Evolutionary conservation across 2,888 invertebrate genomes (phyloP), one percentile per base, ranked within the genome.

Genomic region (Acleris emargana): DNA sequence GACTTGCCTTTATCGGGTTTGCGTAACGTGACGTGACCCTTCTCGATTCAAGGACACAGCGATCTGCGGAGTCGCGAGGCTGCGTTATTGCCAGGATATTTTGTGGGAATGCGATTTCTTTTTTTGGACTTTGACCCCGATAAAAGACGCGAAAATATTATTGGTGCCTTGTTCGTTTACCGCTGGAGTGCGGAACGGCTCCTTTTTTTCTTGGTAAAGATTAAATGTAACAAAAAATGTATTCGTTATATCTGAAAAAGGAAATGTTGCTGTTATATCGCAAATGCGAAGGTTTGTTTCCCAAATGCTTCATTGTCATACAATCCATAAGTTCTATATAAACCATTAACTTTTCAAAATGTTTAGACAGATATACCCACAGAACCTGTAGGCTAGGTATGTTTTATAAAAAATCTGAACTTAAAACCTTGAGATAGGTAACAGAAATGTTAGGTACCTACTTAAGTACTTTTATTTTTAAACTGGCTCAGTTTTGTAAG

Each of bases 1-100:
- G 70, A 73, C 73, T 68, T 50, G 55, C 20, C 53, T 62, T 69
- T 68, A 69, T 72, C 68, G 68, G 67, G 67, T 71, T 66, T 63
- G 49, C 67, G 54, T 67, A 62, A 67, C 52, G 50, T 57, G 60
- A 67, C 52, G 50, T 57, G 60, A 66, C 66, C 66, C 57, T 17
- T 28, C 50, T 43, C 59, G 64, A 57, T 45, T 67, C 63, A 67
- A 63, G 67, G 59, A 54, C 64, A 64, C 43, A 43, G 45, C 22
- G 54, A 64, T 60, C 64, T 64, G 54, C 53, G 64, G 54, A 47
- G 43, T 20, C 47, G 58, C 64, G 59, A 45, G 16, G 58, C 52
- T 64, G 52, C 49, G 59, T 43, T 45, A 54, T 54, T 42, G 64
- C 64, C 25, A 49, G n/a, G 42, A 45, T 54, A 53, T 22, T 52